Conservation (phyloP, 2,797 vertebrate genomes). For the Gymnoscopelus braueri region DNA sequence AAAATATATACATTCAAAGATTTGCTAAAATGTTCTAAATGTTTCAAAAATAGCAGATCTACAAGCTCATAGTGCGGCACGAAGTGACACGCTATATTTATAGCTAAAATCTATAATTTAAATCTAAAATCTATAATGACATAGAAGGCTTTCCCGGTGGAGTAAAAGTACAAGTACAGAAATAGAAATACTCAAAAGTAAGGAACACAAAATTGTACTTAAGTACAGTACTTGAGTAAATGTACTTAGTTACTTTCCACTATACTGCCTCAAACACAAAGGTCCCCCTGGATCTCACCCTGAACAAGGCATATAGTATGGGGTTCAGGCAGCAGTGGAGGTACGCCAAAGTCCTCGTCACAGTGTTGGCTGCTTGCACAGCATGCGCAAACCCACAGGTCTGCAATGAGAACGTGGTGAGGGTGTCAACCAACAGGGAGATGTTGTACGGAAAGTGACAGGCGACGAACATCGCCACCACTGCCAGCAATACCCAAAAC, state of each 20-base stretch:
- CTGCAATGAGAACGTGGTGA: conserved; percentile 47
- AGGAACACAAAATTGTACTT: too few relatives aligned
- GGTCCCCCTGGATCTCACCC: conserved; percentile 79
- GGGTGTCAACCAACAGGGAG: conserved; percentile 74
- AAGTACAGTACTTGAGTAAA: conserved; percentile 30
- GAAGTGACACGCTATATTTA: too few relatives aligned
- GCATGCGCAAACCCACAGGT: conserved; percentile 51
- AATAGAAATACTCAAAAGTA: too few relatives aligned
- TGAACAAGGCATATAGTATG: conserved; percentile 87
- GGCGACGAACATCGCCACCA: conserved; percentile 86
- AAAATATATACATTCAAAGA: too few relatives aligned
- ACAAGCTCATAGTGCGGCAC: too few relatives aligned
- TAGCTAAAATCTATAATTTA: too few relatives aligned
- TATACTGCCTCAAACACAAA: conserved; percentile 75
- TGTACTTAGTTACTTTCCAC: conserved; percentile 38
- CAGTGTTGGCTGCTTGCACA: conserved; percentile 25
- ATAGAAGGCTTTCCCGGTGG: too few relatives aligned
- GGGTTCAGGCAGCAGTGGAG: conserved; percentile 90
- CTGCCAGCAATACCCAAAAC: conserved; percentile 86
- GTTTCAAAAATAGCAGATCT: too few relatives aligned
- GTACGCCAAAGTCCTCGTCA: conserved; percentile 83
- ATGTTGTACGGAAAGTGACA: conserved; percentile 91
- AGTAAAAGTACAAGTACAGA: too few relatives aligned
- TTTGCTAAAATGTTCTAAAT: too few relatives aligned
- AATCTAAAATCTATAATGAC: too few relatives aligned